These are phyloP conservation scores for Enhydra lutris DNA, from an alignment of 2,113 vertebrate species.

Conservation along the genomic window DNA sequence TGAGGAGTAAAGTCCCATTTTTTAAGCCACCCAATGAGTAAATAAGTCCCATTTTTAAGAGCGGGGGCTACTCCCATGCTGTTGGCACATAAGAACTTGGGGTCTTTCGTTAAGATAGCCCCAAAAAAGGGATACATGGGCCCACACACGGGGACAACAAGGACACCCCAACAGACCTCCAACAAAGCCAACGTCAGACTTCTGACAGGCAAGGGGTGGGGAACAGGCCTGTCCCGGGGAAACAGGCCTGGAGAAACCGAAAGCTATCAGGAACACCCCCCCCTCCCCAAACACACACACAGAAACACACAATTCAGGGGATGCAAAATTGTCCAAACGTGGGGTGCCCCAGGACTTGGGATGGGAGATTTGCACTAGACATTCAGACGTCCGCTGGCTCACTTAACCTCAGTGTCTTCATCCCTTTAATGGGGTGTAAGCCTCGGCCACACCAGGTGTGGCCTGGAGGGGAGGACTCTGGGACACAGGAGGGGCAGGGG, in stretches of 20 bases:
- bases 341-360: neutral
- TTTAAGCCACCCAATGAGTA: neutral
- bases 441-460: accelerated
- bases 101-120: accelerated
- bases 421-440: neutral
- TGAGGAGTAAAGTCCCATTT: too few relatives aligned
- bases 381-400: accelerated
- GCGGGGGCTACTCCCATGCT: neutral
- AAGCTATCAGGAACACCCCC: neutral
- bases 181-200: neutral
- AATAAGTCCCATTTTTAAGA: neutral
- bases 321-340: neutral
- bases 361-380: neutral
- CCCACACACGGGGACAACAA: neutral
- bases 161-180: neutral
- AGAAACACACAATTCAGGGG: too few relatives aligned
- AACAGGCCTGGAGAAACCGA: too few relatives aligned
- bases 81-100: neutral
- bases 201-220: too few relatives aligned
- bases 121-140: neutral
- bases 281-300: neutral
- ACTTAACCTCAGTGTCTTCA: neutral
- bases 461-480: accelerated
- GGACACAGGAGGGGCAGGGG: too few relatives aligned
- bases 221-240: neutral